These are phyloP conservation scores for Novumbra hubbsi DNA, from an alignment of 2,797 vertebrate genomes.

Conservation along the genomic window DNA sequence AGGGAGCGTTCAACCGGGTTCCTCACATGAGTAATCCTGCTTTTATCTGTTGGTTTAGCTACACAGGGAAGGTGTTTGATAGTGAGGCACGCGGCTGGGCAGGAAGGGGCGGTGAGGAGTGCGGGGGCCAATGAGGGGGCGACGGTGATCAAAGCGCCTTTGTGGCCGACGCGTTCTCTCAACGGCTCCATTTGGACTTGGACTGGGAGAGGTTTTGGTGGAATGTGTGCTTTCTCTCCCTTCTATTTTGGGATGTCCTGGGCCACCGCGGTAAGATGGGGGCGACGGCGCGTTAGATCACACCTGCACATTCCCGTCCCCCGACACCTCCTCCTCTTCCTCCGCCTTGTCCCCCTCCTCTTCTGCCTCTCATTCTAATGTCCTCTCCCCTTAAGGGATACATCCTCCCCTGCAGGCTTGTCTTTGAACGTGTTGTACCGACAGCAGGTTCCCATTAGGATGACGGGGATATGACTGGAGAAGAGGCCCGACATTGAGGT, in stretches of 20 bases:
- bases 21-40: too few relatives aligned
- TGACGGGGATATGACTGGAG: constrained; percentile 24
- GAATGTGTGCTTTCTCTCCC: constrained; percentile 16
- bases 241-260: constrained; percentile 43
- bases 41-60: neutral
- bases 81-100: constrained; percentile 38
- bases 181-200: constrained; percentile 19
- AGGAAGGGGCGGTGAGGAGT: constrained; percentile 4
- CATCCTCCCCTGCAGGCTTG: constrained; percentile 36
- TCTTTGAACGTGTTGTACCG: constrained; percentile 72
- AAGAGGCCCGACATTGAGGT: constrained; percentile 44
- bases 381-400: constrained; percentile 49
- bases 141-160: constrained; percentile 46
- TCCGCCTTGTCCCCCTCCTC: constrained; percentile 35
- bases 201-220: constrained; percentile 42
- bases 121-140: constrained; percentile 38
- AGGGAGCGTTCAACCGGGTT: too few relatives aligned
- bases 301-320: constrained; percentile 43
- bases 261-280: constrained; percentile 52
- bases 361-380: neutral
- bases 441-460: constrained; percentile 64
- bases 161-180: constrained; percentile 21
- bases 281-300: constrained; percentile 30
- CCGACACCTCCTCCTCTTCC: constrained; percentile 37
- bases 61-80: neutral